phyloP scores from a whole-genome alignment of 1,140 invertebrate genomes.

The Drosophila elegans region DNA sequence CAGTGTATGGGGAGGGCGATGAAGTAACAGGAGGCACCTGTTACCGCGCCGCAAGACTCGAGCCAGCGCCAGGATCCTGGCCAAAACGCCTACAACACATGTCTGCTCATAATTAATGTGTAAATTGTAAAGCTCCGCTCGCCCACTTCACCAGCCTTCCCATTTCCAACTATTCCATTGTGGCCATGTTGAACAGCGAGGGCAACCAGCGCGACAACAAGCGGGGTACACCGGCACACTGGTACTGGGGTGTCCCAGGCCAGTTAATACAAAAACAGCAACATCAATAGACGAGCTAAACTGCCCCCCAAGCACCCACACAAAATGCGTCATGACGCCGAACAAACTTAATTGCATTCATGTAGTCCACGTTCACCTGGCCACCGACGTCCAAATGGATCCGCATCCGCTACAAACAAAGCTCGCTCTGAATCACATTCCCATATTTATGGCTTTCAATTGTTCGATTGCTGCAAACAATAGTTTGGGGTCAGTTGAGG shows the following conservation, averaged over 20 bases:
- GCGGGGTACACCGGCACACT: not conserved
- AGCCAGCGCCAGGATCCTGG: conserved; percentile 14
- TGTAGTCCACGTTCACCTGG: conserved; percentile 35
- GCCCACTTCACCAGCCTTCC: conserved; percentile 24
- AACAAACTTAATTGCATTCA: conserved; percentile 75
- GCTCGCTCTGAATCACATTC: conserved; percentile 21
- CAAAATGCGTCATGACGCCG: conserved; percentile 68
- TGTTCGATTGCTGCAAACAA: conserved; percentile 19
- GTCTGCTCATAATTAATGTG: conserved; percentile 83
- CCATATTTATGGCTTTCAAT: conserved; percentile 35
- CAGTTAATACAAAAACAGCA: conserved; percentile 73
- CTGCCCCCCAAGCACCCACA: conserved; percentile 3
- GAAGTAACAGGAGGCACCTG: conserved; percentile 64
- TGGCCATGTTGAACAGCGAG: conserved; percentile 60
- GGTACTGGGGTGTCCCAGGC: conserved; percentile 13
- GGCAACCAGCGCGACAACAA: conserved; percentile 66
- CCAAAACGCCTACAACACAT: conserved; percentile 77
- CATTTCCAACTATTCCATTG: conserved; percentile 45
- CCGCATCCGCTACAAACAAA: conserved; percentile 15
- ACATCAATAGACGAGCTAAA: conserved; percentile 67
- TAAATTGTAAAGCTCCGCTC: conserved; percentile 80
- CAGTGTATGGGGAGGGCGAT: conserved; percentile 8
- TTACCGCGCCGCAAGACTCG: conserved; percentile 62
- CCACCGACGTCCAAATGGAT: conserved; percentile 11
- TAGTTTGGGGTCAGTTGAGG: conserved; percentile 7